Evolutionary conservation across 2,113 vertebrate genomes (phyloP).

Genomic region (Zosterops japonicus): DNA sequence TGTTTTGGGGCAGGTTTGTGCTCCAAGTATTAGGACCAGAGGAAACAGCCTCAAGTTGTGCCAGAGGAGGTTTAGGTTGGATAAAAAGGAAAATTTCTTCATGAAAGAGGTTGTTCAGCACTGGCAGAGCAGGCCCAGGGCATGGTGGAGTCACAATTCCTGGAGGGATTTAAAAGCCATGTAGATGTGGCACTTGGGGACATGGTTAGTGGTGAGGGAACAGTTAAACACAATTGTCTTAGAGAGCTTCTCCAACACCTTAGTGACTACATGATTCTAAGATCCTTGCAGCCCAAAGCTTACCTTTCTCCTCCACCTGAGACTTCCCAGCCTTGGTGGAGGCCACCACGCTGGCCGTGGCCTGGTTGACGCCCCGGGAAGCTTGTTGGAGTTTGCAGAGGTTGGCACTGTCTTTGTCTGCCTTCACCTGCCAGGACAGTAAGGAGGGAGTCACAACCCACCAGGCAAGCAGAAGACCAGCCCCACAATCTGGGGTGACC

Average conservation of each 20-base stretch:
- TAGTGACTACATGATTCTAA: neutral
- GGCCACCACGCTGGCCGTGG: conserved; percentile 88
- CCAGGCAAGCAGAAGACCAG: neutral
- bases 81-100: neutral
- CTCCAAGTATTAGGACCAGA: neutral
- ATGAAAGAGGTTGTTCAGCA: neutral
- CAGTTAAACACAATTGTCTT: neutral
- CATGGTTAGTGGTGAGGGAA: neutral
- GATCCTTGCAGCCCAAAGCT: neutral
- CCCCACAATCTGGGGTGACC: neutral
- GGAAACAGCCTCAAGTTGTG: neutral
- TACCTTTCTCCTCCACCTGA: conserved; percentile 92
- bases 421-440: conserved; percentile 83
- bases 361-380: conserved; percentile 89
- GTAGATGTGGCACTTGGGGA: neutral
- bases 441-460: fast-evolving
- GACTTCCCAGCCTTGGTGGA: conserved; percentile 92
- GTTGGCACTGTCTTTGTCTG: conserved; percentile 90
- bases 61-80: neutral
- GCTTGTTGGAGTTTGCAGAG: conserved; percentile 87
- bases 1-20: neutral
- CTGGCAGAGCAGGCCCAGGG: neutral
- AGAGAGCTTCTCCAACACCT: neutral
- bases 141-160: neutral
- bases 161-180: neutral